Percentiles rank a stretch among this genome's conserved stretches.
Conservation (phyloP, 2,113 vertebrate genomes). For the Triplophysa tibetana region DNA sequence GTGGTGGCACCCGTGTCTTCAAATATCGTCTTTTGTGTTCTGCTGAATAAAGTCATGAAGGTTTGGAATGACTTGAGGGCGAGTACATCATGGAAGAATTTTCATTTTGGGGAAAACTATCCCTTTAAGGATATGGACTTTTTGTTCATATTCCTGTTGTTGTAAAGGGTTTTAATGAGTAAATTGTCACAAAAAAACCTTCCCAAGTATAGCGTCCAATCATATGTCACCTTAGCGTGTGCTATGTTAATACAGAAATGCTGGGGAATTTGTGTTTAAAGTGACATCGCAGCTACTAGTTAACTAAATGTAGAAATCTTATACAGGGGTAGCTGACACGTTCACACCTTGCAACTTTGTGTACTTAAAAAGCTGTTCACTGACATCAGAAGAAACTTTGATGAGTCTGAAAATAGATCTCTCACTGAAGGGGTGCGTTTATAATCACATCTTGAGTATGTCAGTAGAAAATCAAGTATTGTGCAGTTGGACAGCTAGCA, state of each 20-base stretch:
- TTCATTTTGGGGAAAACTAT: too few relatives aligned
- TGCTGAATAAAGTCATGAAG: too few relatives aligned
- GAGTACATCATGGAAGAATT: too few relatives aligned
- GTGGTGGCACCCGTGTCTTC: too few relatives aligned
- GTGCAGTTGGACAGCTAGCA: constrained; percentile 29
- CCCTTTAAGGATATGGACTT: too few relatives aligned
- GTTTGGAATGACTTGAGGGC: too few relatives aligned
- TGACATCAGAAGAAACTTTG: neutral
- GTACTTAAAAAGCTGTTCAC: neutral
- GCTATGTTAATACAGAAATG: neutral
- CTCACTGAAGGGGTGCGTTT: constrained; percentile 10
- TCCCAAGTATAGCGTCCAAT: neutral
- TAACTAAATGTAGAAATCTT: neutral
- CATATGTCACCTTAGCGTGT: neutral
- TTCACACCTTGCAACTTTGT: neutral
- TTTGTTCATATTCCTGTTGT: too few relatives aligned
- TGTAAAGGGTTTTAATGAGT: neutral
- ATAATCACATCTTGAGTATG: constrained; percentile 38
- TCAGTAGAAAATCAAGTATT: constrained; percentile 22
- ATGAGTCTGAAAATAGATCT: constrained; percentile 21
- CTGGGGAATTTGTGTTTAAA: neutral
- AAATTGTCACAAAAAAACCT: neutral
- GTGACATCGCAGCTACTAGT: neutral
- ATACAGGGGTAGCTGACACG: neutral
- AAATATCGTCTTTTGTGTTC: too few relatives aligned